A percentile compares a stretch with the other conserved stretches of the same genome.
These are phyloP conservation scores for Calyptomena viridis DNA, from an alignment of 2,113 vertebrate genomes.

Conservation along the genomic window DNA sequence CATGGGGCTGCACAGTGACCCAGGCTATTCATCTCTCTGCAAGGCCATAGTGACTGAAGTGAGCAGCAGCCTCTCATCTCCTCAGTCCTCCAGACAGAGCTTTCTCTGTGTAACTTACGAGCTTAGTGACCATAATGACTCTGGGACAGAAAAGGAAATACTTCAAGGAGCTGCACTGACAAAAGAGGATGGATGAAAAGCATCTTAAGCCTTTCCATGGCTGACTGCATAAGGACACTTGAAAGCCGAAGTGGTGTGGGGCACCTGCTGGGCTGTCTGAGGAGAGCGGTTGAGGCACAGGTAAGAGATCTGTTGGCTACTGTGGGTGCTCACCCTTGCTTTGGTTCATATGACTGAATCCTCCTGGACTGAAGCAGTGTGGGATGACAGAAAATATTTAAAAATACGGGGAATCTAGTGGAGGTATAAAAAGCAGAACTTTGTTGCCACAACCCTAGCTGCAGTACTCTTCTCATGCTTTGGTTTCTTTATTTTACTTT, in stretches of 20 bases:
- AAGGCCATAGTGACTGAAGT: background rate
- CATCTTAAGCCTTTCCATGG: background rate
- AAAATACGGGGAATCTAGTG: background rate
- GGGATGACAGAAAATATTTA: background rate
- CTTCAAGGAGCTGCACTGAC: background rate
- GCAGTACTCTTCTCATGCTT: background rate
- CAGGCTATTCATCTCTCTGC: background rate
- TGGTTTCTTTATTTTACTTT: background rate
- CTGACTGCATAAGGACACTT: background rate
- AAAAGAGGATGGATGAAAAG: constrained; percentile 15
- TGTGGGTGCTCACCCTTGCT: background rate
- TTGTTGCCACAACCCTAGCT: background rate
- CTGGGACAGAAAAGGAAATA: background rate
- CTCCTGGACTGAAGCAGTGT: background rate
- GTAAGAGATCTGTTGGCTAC: background rate
- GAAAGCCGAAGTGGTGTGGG: background rate
- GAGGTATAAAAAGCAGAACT: background rate
- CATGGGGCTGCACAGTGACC: rapidly evolving
- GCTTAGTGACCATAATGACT: constrained; percentile 1
- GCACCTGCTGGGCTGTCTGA: background rate
- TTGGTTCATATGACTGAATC: background rate
- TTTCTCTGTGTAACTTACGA: background rate
- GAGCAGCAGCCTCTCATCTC: constrained; percentile 8
- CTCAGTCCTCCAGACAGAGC: background rate
- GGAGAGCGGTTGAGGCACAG: background rate